These are phyloP conservation scores for Galendromus occidentalis DNA, from an alignment of 1,140 invertebrate genomes.

Conservation along the genomic window DNA sequence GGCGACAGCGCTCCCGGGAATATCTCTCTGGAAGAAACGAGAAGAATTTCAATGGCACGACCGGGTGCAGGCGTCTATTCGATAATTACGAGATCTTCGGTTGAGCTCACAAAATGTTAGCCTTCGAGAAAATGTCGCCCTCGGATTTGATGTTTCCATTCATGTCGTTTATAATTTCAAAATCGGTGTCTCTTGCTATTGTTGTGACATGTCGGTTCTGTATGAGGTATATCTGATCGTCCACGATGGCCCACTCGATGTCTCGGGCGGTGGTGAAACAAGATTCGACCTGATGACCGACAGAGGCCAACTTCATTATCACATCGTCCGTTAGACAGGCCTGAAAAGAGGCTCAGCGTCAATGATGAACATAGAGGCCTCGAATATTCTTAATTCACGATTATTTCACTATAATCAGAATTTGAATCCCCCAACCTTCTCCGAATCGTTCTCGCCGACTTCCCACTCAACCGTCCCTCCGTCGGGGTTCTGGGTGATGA, in stretches of 20 bases:
- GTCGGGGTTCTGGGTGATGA: background rate
- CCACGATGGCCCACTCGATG: background rate
- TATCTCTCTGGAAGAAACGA: background rate
- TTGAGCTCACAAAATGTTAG: background rate
- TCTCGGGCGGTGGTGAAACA: background rate
- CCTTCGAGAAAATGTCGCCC: background rate
- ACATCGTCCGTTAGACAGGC: background rate
- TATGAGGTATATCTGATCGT: conserved; percentile 39
- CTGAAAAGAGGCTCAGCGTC: background rate
- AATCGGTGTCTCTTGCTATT: conserved; percentile 43
- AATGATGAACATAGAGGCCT: too few relatives aligned
- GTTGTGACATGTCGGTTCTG: conserved; percentile 51
- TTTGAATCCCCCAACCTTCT: background rate
- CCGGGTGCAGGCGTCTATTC: too few relatives aligned
- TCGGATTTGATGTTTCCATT: conserved; percentile 26
- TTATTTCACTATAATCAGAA: too few relatives aligned
- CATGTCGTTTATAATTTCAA: conserved; percentile 48
- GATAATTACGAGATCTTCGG: too few relatives aligned
- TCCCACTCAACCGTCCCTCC: background rate
- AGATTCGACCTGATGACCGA: background rate
- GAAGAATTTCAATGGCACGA: too few relatives aligned
- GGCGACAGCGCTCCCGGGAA: background rate
- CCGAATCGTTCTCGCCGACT: background rate
- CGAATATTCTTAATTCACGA: too few relatives aligned
- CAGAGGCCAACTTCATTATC: background rate